Conservation (phyloP, 2,888 invertebrate genomes). For the Megalurothrips usitatus region DNA sequence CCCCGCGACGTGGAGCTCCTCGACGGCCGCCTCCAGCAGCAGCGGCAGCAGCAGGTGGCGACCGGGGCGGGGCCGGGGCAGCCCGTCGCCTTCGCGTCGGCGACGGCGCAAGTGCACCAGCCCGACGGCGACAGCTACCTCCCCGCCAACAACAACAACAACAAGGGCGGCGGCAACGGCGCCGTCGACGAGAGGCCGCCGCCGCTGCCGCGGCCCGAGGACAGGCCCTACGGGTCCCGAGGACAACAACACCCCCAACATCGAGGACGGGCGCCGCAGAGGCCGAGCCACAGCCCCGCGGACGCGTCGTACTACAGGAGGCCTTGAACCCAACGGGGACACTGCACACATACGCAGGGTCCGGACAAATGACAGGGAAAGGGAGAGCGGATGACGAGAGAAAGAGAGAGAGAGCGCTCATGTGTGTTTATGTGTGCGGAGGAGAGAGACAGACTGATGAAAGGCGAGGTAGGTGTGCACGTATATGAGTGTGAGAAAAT, state of each 20-base stretch:
- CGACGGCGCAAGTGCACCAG: neutral
- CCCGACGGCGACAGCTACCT: constrained; percentile 9
- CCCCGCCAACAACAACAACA: neutral
- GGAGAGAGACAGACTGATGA: constrained; percentile 1
- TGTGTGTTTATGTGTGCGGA: no score
- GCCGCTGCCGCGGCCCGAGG: neutral
- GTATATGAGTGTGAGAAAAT: constrained; percentile 26
- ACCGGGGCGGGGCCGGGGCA: neutral
- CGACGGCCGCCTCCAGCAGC: neutral
- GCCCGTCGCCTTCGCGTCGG: constrained; percentile 12
- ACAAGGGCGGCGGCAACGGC: neutral
- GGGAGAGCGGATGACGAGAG: neutral
- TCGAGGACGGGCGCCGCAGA: neutral
- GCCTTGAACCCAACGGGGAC: neutral
- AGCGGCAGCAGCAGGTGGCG: neutral
- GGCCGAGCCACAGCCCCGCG: neutral
- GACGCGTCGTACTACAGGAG: neutral
- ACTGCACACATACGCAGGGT: neutral
- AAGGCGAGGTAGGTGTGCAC: constrained; percentile 8
- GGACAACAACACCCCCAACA: neutral
- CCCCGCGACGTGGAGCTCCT: constrained; percentile 18
- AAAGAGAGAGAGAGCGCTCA: no score
- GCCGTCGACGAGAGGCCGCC: constrained; percentile 17
- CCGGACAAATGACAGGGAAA: neutral
- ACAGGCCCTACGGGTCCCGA: neutral